phyloP scores from a whole-genome alignment of 92 coral and sea anemone genomes.

The Umimayanthus chanpuru region DNA sequence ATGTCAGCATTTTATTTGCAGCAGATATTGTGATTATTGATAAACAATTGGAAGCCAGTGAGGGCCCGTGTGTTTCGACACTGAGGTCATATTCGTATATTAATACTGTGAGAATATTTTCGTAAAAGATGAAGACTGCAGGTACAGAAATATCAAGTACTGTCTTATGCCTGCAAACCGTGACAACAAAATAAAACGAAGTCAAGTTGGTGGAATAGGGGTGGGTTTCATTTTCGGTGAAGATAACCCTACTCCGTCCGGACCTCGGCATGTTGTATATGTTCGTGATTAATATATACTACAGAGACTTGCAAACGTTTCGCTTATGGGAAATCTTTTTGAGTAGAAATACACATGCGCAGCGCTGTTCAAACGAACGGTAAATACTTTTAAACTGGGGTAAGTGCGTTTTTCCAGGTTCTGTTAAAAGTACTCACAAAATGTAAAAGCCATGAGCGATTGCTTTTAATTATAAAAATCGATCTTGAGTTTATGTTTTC shows the following conservation, averaged over 20 bases:
- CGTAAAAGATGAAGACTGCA: too few relatives aligned
- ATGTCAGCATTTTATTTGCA: too few relatives aligned
- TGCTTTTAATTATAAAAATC: too few relatives aligned
- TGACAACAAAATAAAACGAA: background rate
- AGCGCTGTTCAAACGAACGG: background rate
- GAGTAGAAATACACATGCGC: background rate
- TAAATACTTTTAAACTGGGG: background rate
- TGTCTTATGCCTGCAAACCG: too few relatives aligned
- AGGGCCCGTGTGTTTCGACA: too few relatives aligned
- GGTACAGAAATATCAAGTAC: too few relatives aligned
- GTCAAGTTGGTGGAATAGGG: constrained; percentile 18
- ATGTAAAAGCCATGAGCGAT: too few relatives aligned
- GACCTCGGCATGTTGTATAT: background rate
- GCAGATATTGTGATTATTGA: too few relatives aligned
- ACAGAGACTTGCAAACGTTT: background rate
- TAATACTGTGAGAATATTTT: too few relatives aligned
- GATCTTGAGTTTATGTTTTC: too few relatives aligned
- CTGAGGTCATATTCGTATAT: too few relatives aligned
- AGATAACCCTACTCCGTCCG: constrained; percentile 13
- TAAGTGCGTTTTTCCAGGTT: background rate
- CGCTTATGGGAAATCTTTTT: background rate
- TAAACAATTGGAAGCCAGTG: too few relatives aligned
- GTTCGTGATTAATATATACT: background rate
- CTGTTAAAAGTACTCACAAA: background rate
- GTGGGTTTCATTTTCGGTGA: background rate